Evolutionary conservation across 2,113 vertebrate species (phyloP).

Genomic region (Puma concolor): DNA sequence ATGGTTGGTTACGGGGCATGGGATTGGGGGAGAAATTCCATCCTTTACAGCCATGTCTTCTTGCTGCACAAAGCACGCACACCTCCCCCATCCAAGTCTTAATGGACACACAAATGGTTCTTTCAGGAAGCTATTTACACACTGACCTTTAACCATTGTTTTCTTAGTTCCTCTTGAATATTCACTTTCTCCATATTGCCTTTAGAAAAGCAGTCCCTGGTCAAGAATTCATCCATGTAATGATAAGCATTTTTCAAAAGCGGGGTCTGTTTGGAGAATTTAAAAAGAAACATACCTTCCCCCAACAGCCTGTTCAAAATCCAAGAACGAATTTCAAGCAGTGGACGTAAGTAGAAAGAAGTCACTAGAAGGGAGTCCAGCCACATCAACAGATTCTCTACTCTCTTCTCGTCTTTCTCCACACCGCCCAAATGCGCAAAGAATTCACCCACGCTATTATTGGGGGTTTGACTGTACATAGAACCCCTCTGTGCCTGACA

Average conservation of each 20-base stretch:
- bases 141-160: conserved; percentile 13
- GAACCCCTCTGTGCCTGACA: neutral
- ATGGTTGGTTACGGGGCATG: neutral
- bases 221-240: neutral
- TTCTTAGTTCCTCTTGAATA: conserved; percentile 13
- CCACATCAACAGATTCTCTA: neutral
- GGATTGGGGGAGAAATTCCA: neutral
- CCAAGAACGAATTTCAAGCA: neutral
- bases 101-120: neutral
- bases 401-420: neutral
- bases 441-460: no score
- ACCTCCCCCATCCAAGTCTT: neutral
- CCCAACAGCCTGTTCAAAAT: neutral
- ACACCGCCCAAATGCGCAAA: neutral
- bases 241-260: conserved; percentile 4
- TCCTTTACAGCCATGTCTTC: neutral
- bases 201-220: conserved; percentile 36
- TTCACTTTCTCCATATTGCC: neutral
- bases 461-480: accelerated
- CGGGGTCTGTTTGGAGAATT: neutral
- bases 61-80: conserved; percentile 7
- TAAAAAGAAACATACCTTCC: neutral
- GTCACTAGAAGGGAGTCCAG: neutral
- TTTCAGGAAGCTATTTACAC: conserved; percentile 53
- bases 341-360: neutral